Conservation (phyloP, 2,797 vertebrate genomes). For the Staurois parvus region DNA sequence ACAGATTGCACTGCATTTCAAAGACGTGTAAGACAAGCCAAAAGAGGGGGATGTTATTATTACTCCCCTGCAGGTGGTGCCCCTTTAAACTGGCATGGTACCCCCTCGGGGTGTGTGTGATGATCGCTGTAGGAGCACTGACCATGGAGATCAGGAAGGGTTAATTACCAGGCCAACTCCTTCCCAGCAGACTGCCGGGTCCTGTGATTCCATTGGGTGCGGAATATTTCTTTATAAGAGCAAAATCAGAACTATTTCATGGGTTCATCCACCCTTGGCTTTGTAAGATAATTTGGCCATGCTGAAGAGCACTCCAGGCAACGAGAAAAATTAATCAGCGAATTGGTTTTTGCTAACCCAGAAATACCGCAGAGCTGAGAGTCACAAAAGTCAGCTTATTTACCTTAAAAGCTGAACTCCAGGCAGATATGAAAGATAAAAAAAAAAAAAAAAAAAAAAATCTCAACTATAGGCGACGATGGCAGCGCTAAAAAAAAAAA, state of each 20-base stretch:
- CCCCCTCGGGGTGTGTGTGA: neutral
- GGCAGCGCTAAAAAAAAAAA: too few relatives aligned
- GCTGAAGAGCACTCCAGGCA: too few relatives aligned
- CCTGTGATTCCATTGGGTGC: neutral
- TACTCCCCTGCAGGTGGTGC: neutral
- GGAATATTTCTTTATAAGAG: slow-evolving; percentile 11
- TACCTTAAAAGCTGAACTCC: too few relatives aligned
- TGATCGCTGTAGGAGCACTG: neutral
- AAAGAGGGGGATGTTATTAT: neutral
- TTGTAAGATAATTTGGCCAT: too few relatives aligned
- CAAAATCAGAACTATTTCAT: neutral
- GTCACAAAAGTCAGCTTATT: too few relatives aligned
- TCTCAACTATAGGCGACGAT: too few relatives aligned
- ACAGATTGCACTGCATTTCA: neutral
- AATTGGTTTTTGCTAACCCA: too few relatives aligned
- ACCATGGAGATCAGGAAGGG: slow-evolving; percentile 3
- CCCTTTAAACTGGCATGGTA: neutral
- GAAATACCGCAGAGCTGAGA: too few relatives aligned
- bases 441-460: too few relatives aligned
- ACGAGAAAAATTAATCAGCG: too few relatives aligned
- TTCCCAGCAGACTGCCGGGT: neutral
- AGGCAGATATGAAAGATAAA: too few relatives aligned
- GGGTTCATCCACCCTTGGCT: too few relatives aligned
- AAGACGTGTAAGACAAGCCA: neutral
- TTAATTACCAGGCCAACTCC: slow-evolving; percentile 3